These are phyloP conservation scores for Labia minor DNA, from an alignment of 2,888 invertebrate genomes.

Conservation along the genomic window DNA sequence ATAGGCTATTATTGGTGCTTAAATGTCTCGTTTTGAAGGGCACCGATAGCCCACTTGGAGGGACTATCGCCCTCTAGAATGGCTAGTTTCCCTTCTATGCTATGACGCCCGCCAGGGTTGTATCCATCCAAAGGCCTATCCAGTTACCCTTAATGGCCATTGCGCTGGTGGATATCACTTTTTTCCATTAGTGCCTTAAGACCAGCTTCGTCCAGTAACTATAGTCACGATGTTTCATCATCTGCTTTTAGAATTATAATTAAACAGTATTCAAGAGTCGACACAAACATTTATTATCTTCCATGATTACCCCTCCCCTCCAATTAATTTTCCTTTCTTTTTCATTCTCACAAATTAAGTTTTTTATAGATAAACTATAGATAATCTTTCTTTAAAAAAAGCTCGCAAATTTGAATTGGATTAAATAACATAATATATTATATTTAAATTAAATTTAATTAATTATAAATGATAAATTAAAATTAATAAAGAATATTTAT, in stretches of 20 bases:
- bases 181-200: constrained; percentile 4
- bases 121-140: constrained; percentile 13
- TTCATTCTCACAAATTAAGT: too few relatives aligned
- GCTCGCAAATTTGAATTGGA: too few relatives aligned
- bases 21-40: not conserved
- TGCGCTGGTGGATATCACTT: not conserved
- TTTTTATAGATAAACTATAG: too few relatives aligned
- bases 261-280: not conserved
- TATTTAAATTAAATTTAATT: too few relatives aligned
- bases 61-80: not conserved
- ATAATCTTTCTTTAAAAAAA: too few relatives aligned
- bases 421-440: too few relatives aligned
- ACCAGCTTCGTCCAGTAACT: not conserved
- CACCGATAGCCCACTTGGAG: not conserved
- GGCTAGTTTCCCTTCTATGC: not conserved
- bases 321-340: too few relatives aligned
- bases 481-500: too few relatives aligned
- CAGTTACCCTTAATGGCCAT: constrained; percentile 1
- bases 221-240: not conserved
- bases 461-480: too few relatives aligned
- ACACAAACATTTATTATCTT: too few relatives aligned
- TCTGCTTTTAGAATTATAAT: not conserved
- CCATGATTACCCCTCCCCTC: too few relatives aligned
- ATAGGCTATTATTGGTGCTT: constrained; percentile 3
- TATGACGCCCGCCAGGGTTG: not conserved